Base-by-base conservation (phyloP, 2,113 vertebrate species). In the Potamarius usumacintae region DNA sequence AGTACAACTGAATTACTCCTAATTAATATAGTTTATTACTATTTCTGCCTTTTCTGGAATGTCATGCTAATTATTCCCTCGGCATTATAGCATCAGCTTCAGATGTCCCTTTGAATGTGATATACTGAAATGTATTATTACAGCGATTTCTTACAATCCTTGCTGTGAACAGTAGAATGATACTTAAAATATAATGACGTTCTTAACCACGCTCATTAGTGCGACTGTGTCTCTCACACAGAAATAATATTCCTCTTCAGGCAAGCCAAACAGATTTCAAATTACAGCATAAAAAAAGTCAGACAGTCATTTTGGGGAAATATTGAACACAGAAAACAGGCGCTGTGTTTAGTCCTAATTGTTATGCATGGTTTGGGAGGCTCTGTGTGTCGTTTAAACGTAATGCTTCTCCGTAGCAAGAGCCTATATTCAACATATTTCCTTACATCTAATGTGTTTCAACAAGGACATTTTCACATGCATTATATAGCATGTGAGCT, bases 131-230 rank as follows among this genome's bases (percentile, higher is more conserved):
- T 94, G 94, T 94, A 96, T 96, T 95, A 95, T 95, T 94, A 93
- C 94, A 84, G 92, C 94, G 94, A 95, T 95, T 90, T 90, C 90
- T 91, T 90, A 86, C 92, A 84, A 93, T 93, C 94, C 91, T 93
- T 78, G 93, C 94, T 95, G 95, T 94, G 95, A 95, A 95, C 93
- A 94, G 92, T 94, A 94, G 90, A 96, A 95, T 92, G 94, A 95
- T 95, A 95, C 95, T 96, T 95, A 95, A 95, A 95, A 96, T 95
- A 95, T 95, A 96, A 96, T 95, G 95, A 95, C 89, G 95, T 96
- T 96, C 95, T 95, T 95, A 94, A 94, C 94, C 92, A 92, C 90
- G 88, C 94, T 96, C 95, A 96, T 96, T 96, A 96, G 89, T 72
- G 50, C 55, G 74, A 93, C 93, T 81, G 92, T 92, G 92, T 93